A percentile compares a stretch with the other conserved stretches of the same genome.
Evolutionary conservation across 2,113 vertebrate genomes (phyloP).

Genomic region (Todiramphus chloris): DNA sequence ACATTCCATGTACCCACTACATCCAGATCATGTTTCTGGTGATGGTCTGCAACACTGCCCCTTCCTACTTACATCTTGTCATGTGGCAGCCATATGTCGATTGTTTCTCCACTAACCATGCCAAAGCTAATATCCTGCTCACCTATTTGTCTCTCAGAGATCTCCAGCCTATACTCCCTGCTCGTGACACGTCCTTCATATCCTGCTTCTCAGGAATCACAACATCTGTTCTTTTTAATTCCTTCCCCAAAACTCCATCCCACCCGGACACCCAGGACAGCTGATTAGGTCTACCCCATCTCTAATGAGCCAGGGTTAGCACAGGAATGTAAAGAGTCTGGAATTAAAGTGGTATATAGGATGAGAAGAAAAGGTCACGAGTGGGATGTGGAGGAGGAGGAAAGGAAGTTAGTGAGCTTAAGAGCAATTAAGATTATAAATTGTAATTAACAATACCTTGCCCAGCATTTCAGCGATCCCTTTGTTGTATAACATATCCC

Average conservation of each 20-base stretch:
- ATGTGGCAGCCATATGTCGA: constrained; percentile 54
- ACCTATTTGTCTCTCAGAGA: constrained; percentile 31
- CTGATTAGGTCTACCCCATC: background rate
- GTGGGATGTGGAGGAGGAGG: background rate
- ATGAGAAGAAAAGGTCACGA: background rate
- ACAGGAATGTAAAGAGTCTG: background rate
- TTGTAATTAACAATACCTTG: constrained; percentile 5
- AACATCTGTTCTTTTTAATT: constrained; percentile 9
- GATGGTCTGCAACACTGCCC: constrained; percentile 13
- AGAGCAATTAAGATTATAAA: constrained; percentile 8
- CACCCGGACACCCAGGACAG: background rate
- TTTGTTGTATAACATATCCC: constrained; percentile 57
- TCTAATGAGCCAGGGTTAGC: background rate
- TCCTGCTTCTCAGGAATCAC: background rate
- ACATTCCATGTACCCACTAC: constrained; percentile 39
- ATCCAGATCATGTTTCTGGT: constrained; percentile 49
- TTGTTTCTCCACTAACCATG: background rate
- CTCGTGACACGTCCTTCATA: background rate
- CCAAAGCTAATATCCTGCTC: constrained; percentile 16
- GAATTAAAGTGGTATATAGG: background rate
- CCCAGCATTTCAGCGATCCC: background rate
- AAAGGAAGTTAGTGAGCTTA: background rate
- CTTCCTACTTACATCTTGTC: constrained; percentile 26
- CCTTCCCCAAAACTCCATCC: background rate
- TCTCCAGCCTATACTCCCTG: background rate